Base-by-base conservation (phyloP, 2,113 vertebrate species). In the Poecile atricapillus region DNA sequence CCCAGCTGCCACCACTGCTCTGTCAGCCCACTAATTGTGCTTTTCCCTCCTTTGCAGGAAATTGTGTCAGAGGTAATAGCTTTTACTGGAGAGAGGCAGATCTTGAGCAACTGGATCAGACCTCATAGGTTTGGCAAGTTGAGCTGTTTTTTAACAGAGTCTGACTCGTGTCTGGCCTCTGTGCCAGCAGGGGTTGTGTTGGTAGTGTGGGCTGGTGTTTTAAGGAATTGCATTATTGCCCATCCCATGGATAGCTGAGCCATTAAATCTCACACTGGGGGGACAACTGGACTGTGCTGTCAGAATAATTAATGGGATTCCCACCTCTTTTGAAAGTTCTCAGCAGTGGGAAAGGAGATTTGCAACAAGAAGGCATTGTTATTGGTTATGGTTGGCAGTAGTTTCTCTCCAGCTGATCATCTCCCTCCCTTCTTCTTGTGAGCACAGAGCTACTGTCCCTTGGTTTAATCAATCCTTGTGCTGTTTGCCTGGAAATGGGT, bases 51-150 rank as follows among this genome's bases (percentile, higher is more conserved):
- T 86, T 81, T 64, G 83, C 95, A 93, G 95, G 94, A 97, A 95
- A 88, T 92, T 77, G 88, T 96, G 92, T 93, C 93, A 96, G 94
- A 75, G 85, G 92, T 92, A 95, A 95, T 96, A 86, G 80, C 85
- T 89, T 92, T 96, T 93, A 95, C 85, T 94, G 92, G 79, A 87
- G 20, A 87, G 95, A 81, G 68, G 79, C 94, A 93, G 92, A 60
- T 93, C 90, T 93, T 95, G 92, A 96, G 93, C 90, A 94, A 88
- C 90, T 81, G 89, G 56, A 82, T 82, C 91, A 97, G 76, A 92
- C 93, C 95, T 91, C 95, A 52, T 95, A n/a, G 89, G 91, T 89
- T 91, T 97, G 95, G 93, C 93, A 92, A 95, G 83, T 58, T 16
- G 85, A 64, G 85, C 83, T 93, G 83, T 80, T 90, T 90, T 92